A percentile compares a stretch with the other conserved stretches of the same genome.
Conservation (phyloP, 2,113 vertebrate species). For the Boleophthalmus pectinirostris region DNA sequence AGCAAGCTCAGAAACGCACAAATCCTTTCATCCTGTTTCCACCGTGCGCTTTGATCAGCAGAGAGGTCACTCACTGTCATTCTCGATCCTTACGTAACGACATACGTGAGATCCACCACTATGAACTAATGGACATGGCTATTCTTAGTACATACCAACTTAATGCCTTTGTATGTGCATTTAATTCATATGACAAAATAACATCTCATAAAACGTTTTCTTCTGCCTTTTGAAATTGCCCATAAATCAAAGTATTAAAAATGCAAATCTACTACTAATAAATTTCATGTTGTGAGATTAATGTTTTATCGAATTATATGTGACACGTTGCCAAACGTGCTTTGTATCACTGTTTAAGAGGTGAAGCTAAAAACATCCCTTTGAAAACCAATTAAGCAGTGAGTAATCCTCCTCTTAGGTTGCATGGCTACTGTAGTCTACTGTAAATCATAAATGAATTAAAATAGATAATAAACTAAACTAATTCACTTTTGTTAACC, state of each 20-base stretch:
- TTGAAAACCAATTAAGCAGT: slow-evolving; percentile 74
- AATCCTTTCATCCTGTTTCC: slow-evolving; percentile 74
- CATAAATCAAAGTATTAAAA: not conserved
- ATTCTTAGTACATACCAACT: not conserved
- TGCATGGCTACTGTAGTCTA: not conserved
- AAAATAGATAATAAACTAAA: not conserved
- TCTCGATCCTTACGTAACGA: slow-evolving; percentile 48
- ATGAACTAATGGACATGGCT: not conserved
- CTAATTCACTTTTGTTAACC: not conserved
- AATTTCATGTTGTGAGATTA: no score
- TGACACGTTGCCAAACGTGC: not conserved
- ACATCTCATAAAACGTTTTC: not conserved
- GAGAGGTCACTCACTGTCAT: slow-evolving; percentile 56
- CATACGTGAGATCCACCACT: slow-evolving; percentile 9
- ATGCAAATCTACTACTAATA: no score
- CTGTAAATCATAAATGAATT: not conserved
- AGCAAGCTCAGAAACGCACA: slow-evolving; percentile 51
- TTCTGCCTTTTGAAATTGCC: not conserved
- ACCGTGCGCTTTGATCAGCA: slow-evolving; percentile 37
- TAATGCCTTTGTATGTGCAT: not conserved
- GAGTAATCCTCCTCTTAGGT: slow-evolving; percentile 60
- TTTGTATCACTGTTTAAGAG: slow-evolving; percentile 25
- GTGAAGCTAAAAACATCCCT: slow-evolving; percentile 57
- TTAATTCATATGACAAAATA: not conserved
- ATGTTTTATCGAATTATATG: not conserved